Conservation (phyloP, 2,888 invertebrate genomes). For the Sicus ferrugineus region DNA sequence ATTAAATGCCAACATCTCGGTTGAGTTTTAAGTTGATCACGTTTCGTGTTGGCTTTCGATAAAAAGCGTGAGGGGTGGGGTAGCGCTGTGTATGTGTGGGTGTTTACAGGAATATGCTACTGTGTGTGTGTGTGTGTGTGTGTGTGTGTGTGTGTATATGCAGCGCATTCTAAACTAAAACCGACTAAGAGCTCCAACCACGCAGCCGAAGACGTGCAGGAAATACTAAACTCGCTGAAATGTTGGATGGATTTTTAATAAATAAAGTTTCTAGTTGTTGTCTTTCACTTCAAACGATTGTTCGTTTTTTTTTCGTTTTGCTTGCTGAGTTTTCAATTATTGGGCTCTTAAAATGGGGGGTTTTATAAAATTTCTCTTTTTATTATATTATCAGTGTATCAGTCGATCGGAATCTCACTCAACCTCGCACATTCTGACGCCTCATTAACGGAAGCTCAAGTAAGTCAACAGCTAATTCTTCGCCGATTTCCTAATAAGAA, state of each 20-base stretch:
- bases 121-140: conserved; percentile 5
- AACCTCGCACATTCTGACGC: too few relatives aligned
- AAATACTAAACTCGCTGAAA: conserved; percentile 21
- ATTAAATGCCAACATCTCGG: conserved; percentile 39
- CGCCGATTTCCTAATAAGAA: too few relatives aligned
- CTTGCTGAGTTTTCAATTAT: too few relatives aligned
- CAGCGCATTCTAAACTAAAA: background rate
- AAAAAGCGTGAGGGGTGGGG: too few relatives aligned
- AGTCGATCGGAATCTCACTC: too few relatives aligned
- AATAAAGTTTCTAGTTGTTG: conserved; percentile 6
- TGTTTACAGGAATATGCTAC: background rate
- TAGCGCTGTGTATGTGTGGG: background rate
- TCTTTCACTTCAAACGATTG: background rate
- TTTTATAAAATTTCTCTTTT: too few relatives aligned
- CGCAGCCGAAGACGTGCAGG: conserved; percentile 23
- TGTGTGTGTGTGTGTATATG: background rate
- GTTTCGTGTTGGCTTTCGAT: conserved; percentile 8
- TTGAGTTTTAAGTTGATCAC: conserved; percentile 23
- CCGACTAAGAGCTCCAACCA: background rate
- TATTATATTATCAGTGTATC: too few relatives aligned
- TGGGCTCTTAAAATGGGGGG: too few relatives aligned
- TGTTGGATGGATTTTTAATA: too few relatives aligned
- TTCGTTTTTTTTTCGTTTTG: background rate
- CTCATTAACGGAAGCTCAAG: too few relatives aligned
- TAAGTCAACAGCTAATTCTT: too few relatives aligned